These are phyloP conservation scores for Setipinna tenuifilis DNA, from an alignment of 2,797 vertebrate genomes.

Conservation along the genomic window DNA sequence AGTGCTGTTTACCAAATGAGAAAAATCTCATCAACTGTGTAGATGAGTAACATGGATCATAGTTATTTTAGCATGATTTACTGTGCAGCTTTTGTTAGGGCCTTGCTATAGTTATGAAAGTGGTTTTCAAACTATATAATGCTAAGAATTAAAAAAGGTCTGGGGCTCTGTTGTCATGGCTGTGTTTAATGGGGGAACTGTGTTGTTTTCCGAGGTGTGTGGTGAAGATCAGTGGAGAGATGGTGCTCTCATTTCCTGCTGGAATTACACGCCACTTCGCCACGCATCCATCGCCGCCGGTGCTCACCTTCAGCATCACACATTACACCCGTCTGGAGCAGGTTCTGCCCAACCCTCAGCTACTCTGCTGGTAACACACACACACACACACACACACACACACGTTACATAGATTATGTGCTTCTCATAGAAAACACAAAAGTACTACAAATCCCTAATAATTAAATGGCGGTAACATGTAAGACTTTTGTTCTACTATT, in stretches of 20 bases:
- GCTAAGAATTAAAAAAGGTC: neutral
- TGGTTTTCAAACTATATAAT: neutral
- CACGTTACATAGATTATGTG: neutral
- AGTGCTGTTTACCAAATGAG: neutral
- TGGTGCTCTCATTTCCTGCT: slow-evolving; percentile 96
- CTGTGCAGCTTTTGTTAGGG: neutral
- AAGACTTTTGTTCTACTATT: neutral
- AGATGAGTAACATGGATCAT: neutral
- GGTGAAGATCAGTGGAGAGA: slow-evolving; percentile 97
- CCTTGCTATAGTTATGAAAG: neutral
- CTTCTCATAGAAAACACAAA: neutral
- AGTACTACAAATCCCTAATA: neutral
- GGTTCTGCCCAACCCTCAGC: slow-evolving; percentile 95
- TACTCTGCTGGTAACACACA: slow-evolving; percentile 89
- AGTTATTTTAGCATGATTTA: neutral
- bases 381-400: neutral
- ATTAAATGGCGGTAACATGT: neutral
- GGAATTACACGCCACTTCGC: slow-evolving; percentile 98
- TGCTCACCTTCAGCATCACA: slow-evolving; percentile 92
- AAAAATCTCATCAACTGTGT: neutral
- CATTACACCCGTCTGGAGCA: slow-evolving; percentile 94
- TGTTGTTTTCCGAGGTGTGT: slow-evolving; percentile 79
- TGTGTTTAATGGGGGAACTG: neutral
- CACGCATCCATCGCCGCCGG: slow-evolving; percentile 86
- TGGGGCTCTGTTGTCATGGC: neutral